Conservation (phyloP, 1,140 invertebrate species). For the Drosophila sp. region DNA sequence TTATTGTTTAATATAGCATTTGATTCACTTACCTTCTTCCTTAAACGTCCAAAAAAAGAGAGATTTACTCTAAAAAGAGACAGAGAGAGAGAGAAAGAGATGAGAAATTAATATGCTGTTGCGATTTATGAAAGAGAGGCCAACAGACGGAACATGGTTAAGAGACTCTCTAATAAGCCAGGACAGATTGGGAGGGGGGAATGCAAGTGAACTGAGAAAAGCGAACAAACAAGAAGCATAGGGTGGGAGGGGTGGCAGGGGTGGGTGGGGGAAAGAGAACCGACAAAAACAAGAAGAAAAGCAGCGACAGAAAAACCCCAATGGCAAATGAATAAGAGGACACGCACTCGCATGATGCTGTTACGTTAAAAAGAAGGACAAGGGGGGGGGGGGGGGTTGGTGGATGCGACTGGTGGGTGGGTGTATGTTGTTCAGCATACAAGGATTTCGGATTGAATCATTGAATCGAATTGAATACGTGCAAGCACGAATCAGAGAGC, state of each 20-base stretch:
- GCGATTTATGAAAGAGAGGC: background rate
- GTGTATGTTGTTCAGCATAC: constrained; percentile 35
- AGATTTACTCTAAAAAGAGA: background rate
- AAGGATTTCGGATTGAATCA: constrained; percentile 70
- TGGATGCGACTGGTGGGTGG: background rate
- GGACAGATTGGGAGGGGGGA: background rate
- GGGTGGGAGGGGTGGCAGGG: background rate
- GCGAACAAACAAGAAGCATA: background rate
- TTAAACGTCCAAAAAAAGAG: background rate
- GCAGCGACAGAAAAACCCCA: background rate
- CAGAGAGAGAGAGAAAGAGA: background rate
- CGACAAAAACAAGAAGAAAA: constrained; percentile 34
- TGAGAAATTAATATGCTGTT: background rate
- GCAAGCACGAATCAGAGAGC: constrained; percentile 62
- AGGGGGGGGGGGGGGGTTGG: constrained; percentile 19
- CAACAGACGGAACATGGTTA: background rate
- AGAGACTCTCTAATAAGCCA: background rate
- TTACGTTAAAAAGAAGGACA: constrained; percentile 2
- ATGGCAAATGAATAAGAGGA: constrained; percentile 52
- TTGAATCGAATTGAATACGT: constrained; percentile 82
- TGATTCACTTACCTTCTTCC: background rate
- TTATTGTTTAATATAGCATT: background rate
- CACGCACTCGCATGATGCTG: constrained; percentile 23
- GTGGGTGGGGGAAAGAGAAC: background rate
- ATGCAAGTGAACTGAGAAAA: constrained; percentile 2